phyloP scores from a whole-genome alignment of 2,888 invertebrate species.

The Parelbella ahira region DNA sequence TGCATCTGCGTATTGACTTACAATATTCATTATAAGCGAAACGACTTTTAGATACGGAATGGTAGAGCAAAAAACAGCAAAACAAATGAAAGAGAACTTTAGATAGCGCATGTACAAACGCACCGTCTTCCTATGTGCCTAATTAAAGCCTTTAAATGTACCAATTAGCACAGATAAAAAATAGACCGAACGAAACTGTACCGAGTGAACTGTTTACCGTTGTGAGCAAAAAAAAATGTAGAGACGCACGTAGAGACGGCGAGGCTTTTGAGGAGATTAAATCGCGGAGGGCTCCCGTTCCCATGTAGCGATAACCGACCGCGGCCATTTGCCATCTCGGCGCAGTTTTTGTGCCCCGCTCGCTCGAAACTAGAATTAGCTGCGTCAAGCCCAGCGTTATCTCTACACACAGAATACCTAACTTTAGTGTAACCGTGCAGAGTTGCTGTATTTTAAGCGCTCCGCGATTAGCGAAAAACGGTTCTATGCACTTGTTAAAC shows the following conservation, averaged over 20 bases:
- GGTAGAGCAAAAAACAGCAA: too few relatives aligned
- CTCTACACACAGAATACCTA: conserved; percentile 22
- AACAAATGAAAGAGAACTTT: too few relatives aligned
- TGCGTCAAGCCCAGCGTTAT: conserved; percentile 24
- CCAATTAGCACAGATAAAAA: conserved; percentile 33
- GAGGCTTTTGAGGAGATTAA: conserved; percentile 55
- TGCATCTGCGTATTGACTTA: too few relatives aligned
- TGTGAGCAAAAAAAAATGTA: conserved; percentile 47
- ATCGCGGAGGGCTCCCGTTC: conserved; percentile 57
- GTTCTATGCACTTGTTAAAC: conserved; percentile 4
- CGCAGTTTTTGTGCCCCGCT: conserved; percentile 36
- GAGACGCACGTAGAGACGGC: conserved; percentile 42
- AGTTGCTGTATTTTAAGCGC: conserved; percentile 13
- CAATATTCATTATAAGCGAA: too few relatives aligned
- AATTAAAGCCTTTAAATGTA: conserved; percentile 24
- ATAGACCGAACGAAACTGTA: conserved; percentile 28
- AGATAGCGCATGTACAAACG: conserved; percentile 15
- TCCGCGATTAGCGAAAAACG: not conserved
- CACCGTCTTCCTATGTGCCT: conserved; percentile 25
- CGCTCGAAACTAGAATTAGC: conserved; percentile 24
- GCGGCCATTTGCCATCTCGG: conserved; percentile 42
- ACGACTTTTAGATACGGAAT: too few relatives aligned
- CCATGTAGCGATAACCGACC: conserved; percentile 50
- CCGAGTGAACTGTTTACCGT: conserved; percentile 33
- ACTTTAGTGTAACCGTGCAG: conserved; percentile 8